A percentile compares a stretch with the other conserved stretches of the same genome.
These are phyloP conservation scores for Syrrhaptes paradoxus DNA, from an alignment of 2,113 vertebrate species.

Conservation along the genomic window DNA sequence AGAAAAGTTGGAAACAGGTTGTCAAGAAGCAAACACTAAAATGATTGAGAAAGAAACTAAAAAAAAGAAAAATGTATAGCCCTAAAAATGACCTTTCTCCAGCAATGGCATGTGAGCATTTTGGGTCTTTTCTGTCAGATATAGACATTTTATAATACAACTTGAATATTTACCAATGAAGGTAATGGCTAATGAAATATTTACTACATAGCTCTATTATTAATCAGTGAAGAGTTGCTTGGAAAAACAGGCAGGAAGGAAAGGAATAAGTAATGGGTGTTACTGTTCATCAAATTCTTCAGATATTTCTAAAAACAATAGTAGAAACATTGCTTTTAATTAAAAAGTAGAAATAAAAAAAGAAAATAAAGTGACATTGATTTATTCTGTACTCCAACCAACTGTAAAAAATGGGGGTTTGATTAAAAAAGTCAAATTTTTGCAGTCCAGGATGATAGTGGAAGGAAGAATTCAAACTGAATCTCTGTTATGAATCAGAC, in stretches of 20 bases:
- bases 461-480: not conserved
- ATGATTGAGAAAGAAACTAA: not conserved
- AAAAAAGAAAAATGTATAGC: not conserved
- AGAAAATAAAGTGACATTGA: not conserved
- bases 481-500: not conserved
- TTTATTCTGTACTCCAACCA: not conserved
- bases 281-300: not conserved
- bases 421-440: not conserved
- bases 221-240: not conserved
- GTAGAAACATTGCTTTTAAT: not conserved
- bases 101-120: not conserved
- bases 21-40: conserved; percentile 9
- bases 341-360: not conserved
- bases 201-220: not conserved
- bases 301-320: not conserved
- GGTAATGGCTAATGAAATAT: not conserved
- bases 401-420: not conserved
- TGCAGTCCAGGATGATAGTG: not conserved
- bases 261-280: not conserved
- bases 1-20: not conserved
- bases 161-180: not conserved
- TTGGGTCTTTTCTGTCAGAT: not conserved
- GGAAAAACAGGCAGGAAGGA: not conserved
- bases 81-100: not conserved
- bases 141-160: not conserved